These are phyloP conservation scores for Pagetopsis macropterus DNA, from an alignment of 2,797 vertebrate species.

Conservation along the genomic window DNA sequence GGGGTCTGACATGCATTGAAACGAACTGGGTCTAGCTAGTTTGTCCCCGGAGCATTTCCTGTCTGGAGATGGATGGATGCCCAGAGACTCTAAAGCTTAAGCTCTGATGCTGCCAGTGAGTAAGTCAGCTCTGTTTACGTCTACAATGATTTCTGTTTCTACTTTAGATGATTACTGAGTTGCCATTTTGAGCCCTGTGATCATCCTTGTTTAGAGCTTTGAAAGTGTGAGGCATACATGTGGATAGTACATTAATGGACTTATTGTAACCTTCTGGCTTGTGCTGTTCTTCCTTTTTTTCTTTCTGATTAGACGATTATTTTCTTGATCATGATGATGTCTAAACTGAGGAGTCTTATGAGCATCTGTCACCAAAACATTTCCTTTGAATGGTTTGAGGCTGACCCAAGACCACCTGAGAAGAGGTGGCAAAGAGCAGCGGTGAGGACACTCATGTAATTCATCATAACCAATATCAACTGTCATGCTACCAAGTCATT, in stretches of 20 bases:
- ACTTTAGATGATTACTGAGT: conserved; percentile 27
- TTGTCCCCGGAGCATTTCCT: conserved; percentile 71
- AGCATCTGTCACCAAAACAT: conserved; percentile 53
- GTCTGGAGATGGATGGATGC: conserved; percentile 66
- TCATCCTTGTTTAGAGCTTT: conserved; percentile 21
- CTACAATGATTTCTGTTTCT: conserved; percentile 49
- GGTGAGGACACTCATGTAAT: conserved; percentile 33
- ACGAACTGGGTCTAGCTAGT: conserved; percentile 54
- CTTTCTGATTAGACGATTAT: conserved; percentile 11
- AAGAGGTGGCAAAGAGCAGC: conserved; percentile 27
- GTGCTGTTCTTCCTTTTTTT: neutral
- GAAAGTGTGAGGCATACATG: neutral
- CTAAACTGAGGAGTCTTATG: conserved; percentile 29
- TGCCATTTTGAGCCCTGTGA: neutral
- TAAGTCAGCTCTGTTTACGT: conserved; percentile 61
- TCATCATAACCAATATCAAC: conserved; percentile 5
- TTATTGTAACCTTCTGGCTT: neutral
- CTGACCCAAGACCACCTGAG: conserved; percentile 48
- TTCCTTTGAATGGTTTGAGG: conserved; percentile 56
- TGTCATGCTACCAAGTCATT: conserved; percentile 16
- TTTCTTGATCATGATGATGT: conserved; percentile 28
- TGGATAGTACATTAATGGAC: neutral
- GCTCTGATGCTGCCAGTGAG: conserved; percentile 48
- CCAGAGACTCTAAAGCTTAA: conserved; percentile 53
- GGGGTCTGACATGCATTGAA: conserved; percentile 65